phyloP scores from a whole-genome alignment of 2,113 vertebrate genomes.

The Anoplopoma fimbria region DNA sequence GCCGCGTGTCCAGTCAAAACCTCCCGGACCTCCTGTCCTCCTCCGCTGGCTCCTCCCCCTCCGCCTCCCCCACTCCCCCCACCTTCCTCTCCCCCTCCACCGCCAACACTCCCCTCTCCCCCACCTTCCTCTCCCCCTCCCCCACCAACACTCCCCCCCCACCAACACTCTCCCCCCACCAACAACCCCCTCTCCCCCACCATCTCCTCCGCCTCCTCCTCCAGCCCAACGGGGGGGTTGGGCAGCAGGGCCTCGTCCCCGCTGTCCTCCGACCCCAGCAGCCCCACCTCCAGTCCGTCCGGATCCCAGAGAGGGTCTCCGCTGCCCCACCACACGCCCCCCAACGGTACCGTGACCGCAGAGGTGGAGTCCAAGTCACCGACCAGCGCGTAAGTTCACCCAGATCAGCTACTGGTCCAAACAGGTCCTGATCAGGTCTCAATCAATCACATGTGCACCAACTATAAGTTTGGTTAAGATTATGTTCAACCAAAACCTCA shows the following conservation, averaged over 20 bases:
- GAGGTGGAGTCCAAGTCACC: conserved; percentile 47
- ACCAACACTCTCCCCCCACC: conserved; percentile 18
- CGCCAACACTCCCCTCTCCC: conserved; percentile 13
- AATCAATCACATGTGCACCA: too few species aligned
- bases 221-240: not conserved
- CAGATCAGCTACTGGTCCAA: too few species aligned
- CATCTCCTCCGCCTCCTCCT: conserved; percentile 35
- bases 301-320: conserved; percentile 60
- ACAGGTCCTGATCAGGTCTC: too few species aligned
- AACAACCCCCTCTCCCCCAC: conserved; percentile 34
- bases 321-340: not conserved
- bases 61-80: conserved; percentile 25
- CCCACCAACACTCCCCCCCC: not conserved
- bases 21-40: conserved; percentile 61
- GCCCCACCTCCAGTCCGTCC: conserved; percentile 55
- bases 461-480: too few species aligned
- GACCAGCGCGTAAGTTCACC: conserved; percentile 69
- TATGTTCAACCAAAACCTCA: too few species aligned
- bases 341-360: conserved; percentile 25
- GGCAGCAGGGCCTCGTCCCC: conserved; percentile 61
- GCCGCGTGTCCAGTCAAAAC: conserved; percentile 81
- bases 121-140: not conserved
- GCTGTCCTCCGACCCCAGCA: conserved; percentile 36
- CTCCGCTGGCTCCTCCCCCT: conserved; percentile 15
- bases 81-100: conserved; percentile 45